Percentiles rank a stretch among this genome's conserved stretches.
Conservation (phyloP, 2,797 vertebrate genomes). For the Danio tinwini region DNA sequence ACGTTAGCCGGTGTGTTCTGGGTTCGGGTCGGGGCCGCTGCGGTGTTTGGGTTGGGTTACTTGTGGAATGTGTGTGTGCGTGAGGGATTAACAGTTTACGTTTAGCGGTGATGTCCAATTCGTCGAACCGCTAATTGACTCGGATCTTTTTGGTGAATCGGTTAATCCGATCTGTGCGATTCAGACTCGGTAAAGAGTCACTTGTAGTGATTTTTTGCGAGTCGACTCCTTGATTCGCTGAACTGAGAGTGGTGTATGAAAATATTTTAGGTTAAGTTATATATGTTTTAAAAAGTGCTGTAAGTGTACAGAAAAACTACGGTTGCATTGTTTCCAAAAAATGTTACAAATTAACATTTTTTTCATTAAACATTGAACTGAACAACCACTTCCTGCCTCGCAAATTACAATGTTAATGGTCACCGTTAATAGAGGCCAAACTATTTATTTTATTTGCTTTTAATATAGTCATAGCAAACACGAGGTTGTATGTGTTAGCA, state of each 20-base stretch:
- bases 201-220: neutral
- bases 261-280: too few relatives aligned
- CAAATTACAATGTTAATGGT: too few relatives aligned
- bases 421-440: too few relatives aligned
- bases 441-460: too few relatives aligned
- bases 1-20: slow-evolving; percentile 25
- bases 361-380: too few relatives aligned
- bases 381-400: too few relatives aligned
- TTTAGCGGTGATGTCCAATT: neutral
- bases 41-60: slow-evolving; percentile 53
- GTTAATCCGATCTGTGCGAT: neutral
- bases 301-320: too few relatives aligned
- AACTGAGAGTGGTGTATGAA: neutral
- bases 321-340: too few relatives aligned
- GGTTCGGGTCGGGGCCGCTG: neutral
- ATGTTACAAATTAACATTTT: too few relatives aligned
- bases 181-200: neutral
- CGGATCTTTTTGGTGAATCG: neutral
- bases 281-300: too few relatives aligned
- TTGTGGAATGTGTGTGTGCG: slow-evolving; percentile 49
- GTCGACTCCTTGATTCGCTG: neutral
- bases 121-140: neutral
- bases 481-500: too few relatives aligned
- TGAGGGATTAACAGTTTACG: slow-evolving; percentile 10
- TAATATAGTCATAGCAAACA: too few relatives aligned